A percentile compares a stretch with the other conserved stretches of the same genome.
Conservation (phyloP, 92 coral and sea anemone species). For the Micromussa lordhowensis region DNA sequence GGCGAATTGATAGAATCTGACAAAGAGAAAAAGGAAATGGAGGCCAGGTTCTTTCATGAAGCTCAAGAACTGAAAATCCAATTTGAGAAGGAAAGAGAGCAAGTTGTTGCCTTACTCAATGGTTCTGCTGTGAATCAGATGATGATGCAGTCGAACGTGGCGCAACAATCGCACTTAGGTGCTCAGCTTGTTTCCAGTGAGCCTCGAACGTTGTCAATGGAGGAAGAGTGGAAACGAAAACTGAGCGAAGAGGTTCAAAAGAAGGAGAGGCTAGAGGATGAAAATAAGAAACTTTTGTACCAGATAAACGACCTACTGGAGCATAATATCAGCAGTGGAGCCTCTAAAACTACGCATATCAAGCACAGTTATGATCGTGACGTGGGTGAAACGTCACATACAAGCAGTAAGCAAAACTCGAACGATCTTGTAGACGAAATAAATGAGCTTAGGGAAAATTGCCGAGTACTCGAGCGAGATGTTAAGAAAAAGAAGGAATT, state of each 20-base stretch:
- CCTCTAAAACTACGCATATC: background rate
- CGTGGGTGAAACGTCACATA: constrained; percentile 20
- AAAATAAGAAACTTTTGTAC: constrained; percentile 85
- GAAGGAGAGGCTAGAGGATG: constrained; percentile 78
- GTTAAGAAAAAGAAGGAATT: constrained; percentile 71
- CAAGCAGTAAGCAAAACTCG: constrained; percentile 31
- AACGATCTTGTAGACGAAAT: constrained; percentile 66
- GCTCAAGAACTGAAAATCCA: constrained; percentile 61
- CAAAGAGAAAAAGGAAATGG: constrained; percentile 64
- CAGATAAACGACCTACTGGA: constrained; percentile 75
- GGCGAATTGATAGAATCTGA: constrained; percentile 72
- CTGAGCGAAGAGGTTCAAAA: constrained; percentile 72
- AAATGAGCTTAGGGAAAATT: constrained; percentile 60
- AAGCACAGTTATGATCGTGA: constrained; percentile 16
- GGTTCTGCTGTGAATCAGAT: constrained; percentile 36
- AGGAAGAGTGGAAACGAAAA: constrained; percentile 40
- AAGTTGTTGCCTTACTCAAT: constrained; percentile 23
- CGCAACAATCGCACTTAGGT: background rate
- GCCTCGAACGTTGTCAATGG: background rate
- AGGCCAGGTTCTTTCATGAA: constrained; percentile 60
- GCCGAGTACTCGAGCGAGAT: constrained; percentile 62
- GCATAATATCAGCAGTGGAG: background rate
- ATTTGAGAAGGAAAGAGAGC: constrained; percentile 54
- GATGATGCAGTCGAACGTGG: constrained; percentile 9
- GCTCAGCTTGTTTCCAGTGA: background rate